Evolutionary conservation across 2,797 vertebrate species (phyloP).

Genomic region (Vipera ursinii): DNA sequence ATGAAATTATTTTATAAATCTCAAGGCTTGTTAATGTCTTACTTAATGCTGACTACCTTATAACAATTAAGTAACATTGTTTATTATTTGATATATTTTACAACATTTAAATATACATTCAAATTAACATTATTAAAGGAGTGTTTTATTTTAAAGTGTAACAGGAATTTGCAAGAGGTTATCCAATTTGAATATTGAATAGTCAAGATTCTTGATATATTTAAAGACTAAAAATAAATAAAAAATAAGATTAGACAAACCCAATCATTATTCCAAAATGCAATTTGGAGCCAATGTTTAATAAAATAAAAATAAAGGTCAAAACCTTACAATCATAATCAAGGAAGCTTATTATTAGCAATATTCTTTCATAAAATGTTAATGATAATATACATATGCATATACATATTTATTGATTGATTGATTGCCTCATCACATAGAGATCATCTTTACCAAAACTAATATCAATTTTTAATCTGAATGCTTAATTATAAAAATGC

Average conservation of each 20-base stretch:
- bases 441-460: neutral
- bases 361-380: slow-evolving; percentile 19
- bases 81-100: neutral
- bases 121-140: neutral
- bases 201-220: neutral
- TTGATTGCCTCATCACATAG: neutral
- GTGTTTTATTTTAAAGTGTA: neutral
- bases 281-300: neutral
- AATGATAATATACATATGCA: neutral
- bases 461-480: slow-evolving; percentile 16
- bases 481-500: slow-evolving; percentile 20
- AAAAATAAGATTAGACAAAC: neutral
- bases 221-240: neutral
- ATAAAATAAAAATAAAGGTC: neutral
- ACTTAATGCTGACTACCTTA: neutral
- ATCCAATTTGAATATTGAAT: neutral
- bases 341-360: neutral
- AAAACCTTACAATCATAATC: neutral
- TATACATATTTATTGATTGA: fast-evolving
- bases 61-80: neutral
- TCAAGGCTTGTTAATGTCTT: neutral
- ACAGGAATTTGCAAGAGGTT: neutral
- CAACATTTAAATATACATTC: neutral
- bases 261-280: neutral
- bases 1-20: neutral